phyloP scores from a whole-genome alignment of 2,113 vertebrate species.

The Pygoscelis antarcticus region DNA sequence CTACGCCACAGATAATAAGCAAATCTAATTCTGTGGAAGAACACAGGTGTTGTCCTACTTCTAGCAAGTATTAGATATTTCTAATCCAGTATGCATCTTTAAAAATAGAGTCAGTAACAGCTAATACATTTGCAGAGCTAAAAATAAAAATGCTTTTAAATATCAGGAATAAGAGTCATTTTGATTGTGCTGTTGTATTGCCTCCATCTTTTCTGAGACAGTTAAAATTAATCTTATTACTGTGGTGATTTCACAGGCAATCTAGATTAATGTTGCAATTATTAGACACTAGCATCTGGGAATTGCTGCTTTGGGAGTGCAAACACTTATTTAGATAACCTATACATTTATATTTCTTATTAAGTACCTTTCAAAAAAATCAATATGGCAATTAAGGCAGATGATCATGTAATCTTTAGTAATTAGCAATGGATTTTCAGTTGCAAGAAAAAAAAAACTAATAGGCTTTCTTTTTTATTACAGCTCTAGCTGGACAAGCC shows the following conservation, averaged over 20 bases:
- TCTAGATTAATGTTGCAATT: slow-evolving; percentile 11
- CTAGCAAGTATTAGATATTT: background rate
- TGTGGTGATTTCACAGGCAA: background rate
- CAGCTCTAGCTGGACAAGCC: background rate
- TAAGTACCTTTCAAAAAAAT: slow-evolving; percentile 23
- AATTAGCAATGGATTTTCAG: slow-evolving; percentile 6
- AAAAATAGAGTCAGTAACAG: background rate
- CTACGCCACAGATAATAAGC: background rate
- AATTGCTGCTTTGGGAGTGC: background rate
- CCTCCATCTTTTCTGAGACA: background rate
- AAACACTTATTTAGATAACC: slow-evolving; percentile 16
- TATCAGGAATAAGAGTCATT: background rate
- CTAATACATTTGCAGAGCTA: background rate
- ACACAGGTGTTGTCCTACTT: background rate
- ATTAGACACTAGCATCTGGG: background rate
- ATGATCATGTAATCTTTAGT: background rate
- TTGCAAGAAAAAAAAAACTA: background rate
- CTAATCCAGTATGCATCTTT: background rate
- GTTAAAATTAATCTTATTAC: slow-evolving; percentile 26
- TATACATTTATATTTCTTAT: slow-evolving; percentile 20
- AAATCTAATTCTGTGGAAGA: background rate
- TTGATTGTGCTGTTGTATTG: background rate
- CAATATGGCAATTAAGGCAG: slow-evolving; percentile 11
- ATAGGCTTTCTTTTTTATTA: background rate
- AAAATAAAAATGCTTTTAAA: background rate